phyloP scores from a whole-genome alignment of 2,797 vertebrate species.

The Brachyalestes nurse region DNA sequence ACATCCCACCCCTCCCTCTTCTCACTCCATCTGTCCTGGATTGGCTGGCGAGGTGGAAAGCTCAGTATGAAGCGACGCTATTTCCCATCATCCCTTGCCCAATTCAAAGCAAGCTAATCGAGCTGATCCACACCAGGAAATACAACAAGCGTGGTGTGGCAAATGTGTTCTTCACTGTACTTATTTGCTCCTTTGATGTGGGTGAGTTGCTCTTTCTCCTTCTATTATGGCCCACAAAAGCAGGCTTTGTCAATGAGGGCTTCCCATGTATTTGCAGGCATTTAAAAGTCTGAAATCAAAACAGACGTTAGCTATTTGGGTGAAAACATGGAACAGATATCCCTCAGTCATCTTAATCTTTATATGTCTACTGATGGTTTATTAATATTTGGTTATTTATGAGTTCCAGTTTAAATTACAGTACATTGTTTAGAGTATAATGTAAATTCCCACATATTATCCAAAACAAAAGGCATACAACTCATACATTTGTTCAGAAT shows the following conservation, averaged over 20 bases:
- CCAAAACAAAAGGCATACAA: not conserved
- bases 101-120: slow-evolving; percentile 40
- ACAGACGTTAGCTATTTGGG: not conserved
- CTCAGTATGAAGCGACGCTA: slow-evolving; percentile 41
- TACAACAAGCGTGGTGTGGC: slow-evolving; percentile 52
- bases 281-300: not conserved
- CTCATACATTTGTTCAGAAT: not conserved
- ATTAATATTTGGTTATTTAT: not conserved
- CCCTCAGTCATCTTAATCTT: not conserved
- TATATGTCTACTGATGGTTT: not conserved
- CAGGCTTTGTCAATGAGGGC: not conserved
- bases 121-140: slow-evolving; percentile 38
- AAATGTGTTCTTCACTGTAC: slow-evolving; percentile 31
- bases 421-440: not conserved
- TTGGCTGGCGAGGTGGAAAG: slow-evolving; percentile 49
- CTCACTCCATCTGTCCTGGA: slow-evolving; percentile 41
- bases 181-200: slow-evolving; percentile 23
- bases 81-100: slow-evolving; percentile 58
- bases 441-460: not conserved
- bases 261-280: not conserved
- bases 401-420: not conserved
- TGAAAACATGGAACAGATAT: not conserved
- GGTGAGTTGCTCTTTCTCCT: slow-evolving; percentile 54
- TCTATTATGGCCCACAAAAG: slow-evolving; percentile 6
- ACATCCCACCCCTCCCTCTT: slow-evolving; percentile 19